Evolutionary conservation across 2,888 invertebrate species (phyloP).

Genomic region (Odiellus spinosus): DNA sequence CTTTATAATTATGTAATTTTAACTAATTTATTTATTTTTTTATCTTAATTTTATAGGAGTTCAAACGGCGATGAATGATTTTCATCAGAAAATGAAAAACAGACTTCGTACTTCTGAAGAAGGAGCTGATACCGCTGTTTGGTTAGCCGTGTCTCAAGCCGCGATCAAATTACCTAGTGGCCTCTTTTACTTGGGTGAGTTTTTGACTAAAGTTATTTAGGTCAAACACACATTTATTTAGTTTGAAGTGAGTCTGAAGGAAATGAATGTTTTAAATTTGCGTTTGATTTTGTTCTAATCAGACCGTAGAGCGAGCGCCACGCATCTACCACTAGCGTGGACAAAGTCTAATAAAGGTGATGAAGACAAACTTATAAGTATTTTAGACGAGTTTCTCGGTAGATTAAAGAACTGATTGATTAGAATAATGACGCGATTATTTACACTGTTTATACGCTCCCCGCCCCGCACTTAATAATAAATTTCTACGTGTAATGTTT

Average conservation of each 20-base stretch:
- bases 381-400: conserved; percentile 23
- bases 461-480: too few species aligned
- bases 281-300: conserved; percentile 9
- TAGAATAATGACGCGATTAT: too few species aligned
- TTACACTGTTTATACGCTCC: too few species aligned
- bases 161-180: conserved; percentile 27
- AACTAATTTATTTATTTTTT: conserved; percentile 6
- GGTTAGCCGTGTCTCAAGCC: conserved; percentile 31
- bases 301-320: conserved; percentile 30
- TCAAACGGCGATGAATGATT: conserved; percentile 28
- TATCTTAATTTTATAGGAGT: too few species aligned
- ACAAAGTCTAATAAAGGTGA: conserved; percentile 29
- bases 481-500: too few species aligned
- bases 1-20: not conserved
- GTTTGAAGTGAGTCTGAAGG: too few species aligned
- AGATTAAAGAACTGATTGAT: not conserved
- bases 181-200: conserved; percentile 31
- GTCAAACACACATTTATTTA: too few species aligned
- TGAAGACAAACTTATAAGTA: conserved; percentile 28
- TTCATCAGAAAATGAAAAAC: conserved; percentile 33
- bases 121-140: conserved; percentile 35
- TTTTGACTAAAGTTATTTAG: not conserved
- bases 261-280: too few species aligned
- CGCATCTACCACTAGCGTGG: conserved; percentile 34
- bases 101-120: conserved; percentile 31